Conservation (phyloP, 1,140 invertebrate genomes). For the Bombyx mori region ASM3026992v2 NC_085134.1:8958001-8958500, state of each 20-base stretch:
- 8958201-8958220: too few species aligned
- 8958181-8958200: too few species aligned
- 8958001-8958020: too few species aligned
- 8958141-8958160: too few species aligned
- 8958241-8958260: background rate
- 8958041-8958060: too few species aligned
- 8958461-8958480: conserved; percentile 44
- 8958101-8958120: too few species aligned
- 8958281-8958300: background rate
- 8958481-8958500: background rate
- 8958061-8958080: too few species aligned
- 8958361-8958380: conserved; percentile 72
- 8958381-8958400: conserved; percentile 55
- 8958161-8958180: too few species aligned
- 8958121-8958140: too few species aligned
- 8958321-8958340: conserved; percentile 69
- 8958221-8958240: too few species aligned
- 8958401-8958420: conserved; percentile 59
- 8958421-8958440: conserved; percentile 64
- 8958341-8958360: conserved; percentile 57
- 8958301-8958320: background rate
- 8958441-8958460: conserved; percentile 48
- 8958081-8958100: too few species aligned
- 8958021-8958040: too few species aligned
- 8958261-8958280: background rate